A percentile compares a stretch with the other conserved stretches of the same genome.
Evolutionary conservation across 2,113 vertebrate genomes (phyloP).

Genomic region (Semnopithecus entellus): DNA sequence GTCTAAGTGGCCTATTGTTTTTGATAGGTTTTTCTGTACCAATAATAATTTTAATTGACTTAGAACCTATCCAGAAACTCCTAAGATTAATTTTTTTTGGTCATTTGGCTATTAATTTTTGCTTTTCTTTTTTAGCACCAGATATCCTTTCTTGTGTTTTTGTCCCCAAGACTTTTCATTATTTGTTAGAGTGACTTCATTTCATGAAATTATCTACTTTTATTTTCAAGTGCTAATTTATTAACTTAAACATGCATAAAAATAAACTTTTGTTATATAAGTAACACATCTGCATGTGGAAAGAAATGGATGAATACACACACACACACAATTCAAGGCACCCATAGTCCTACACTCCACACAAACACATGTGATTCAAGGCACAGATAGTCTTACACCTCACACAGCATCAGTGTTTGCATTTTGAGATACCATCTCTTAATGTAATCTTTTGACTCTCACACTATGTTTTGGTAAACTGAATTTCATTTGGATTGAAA

Average conservation of each 20-base stretch:
- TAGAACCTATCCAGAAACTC: not conserved
- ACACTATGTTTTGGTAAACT: not conserved
- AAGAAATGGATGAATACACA: not conserved
- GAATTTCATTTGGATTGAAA: not conserved
- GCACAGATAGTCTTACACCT: not conserved
- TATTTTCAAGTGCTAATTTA: constrained; percentile 2
- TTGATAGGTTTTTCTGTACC: not conserved
- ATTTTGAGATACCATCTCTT: not conserved
- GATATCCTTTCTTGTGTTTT: not conserved
- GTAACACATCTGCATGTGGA: not conserved
- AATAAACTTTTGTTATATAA: not conserved
- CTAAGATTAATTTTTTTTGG: not conserved
- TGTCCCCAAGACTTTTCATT: not conserved
- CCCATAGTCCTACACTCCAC: not conserved
- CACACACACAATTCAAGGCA: not conserved
- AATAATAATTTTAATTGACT: not conserved
- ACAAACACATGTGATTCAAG: not conserved
- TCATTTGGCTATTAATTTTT: constrained; percentile 33
- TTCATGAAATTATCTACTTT: constrained; percentile 3
- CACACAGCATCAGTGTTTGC: not conserved
- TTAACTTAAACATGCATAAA: not conserved
- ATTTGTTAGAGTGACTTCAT: constrained; percentile 14
- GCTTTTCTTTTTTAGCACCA: not conserved
- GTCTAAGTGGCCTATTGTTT: not conserved
- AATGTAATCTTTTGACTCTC: not conserved